Evolutionary conservation across 2,888 invertebrate species (phyloP).

Genomic region (Orchestes rusci): DNA sequence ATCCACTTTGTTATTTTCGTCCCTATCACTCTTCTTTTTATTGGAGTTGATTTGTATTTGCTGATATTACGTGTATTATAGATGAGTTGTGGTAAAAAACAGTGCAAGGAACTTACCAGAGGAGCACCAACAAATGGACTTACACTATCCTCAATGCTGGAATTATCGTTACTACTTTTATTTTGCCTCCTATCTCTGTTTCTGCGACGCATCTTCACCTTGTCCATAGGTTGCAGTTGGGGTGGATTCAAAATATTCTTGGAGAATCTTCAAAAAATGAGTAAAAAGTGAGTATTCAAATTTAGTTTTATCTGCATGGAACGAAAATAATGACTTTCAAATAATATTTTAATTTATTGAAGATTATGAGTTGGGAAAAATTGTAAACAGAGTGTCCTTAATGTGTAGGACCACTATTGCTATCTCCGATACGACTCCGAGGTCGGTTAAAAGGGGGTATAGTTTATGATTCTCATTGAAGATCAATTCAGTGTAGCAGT

Average conservation of each 20-base stretch:
- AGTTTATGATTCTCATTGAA: too few species aligned
- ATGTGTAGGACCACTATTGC: neutral
- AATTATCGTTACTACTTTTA: slow-evolving; percentile 29
- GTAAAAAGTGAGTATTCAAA: too few species aligned
- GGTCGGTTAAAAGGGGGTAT: too few species aligned
- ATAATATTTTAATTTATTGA: slow-evolving; percentile 18
- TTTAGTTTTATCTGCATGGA: too few species aligned
- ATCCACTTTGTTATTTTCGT: too few species aligned
- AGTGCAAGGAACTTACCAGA: slow-evolving; percentile 27
- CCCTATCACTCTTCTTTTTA: too few species aligned
- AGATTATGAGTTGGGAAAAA: neutral
- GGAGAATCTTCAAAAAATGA: too few species aligned
- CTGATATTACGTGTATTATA: slow-evolving; percentile 15
- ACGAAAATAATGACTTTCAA: too few species aligned
- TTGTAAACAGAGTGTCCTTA: neutral
- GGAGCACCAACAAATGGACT: slow-evolving; percentile 35
- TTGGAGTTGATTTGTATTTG: too few species aligned
- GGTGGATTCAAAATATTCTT: too few species aligned
- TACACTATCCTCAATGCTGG: slow-evolving; percentile 22
- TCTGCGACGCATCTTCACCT: slow-evolving; percentile 30
- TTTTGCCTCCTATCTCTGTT: slow-evolving; percentile 28
- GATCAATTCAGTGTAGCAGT: too few species aligned
- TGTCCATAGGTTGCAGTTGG: slow-evolving; percentile 27
- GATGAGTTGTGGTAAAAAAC: neutral
- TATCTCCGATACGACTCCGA: too few species aligned